A percentile compares a stretch with the other conserved stretches of the same genome.
These are phyloP conservation scores for Falco concolor DNA, from an alignment of 2,797 vertebrate species.

Conservation along the genomic window DNA sequence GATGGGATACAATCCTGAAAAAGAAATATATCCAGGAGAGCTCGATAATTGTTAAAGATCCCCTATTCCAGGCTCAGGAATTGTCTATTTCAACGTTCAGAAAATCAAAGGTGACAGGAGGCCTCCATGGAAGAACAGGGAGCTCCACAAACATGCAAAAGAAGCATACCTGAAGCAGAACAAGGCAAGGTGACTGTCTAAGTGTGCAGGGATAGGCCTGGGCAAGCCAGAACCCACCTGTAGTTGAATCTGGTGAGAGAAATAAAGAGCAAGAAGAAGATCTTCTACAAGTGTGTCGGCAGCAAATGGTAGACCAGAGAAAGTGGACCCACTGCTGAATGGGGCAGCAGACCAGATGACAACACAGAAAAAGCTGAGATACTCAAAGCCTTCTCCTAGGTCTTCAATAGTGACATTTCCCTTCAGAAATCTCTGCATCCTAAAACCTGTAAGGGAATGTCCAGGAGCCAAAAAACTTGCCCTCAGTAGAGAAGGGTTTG, in stretches of 20 bases:
- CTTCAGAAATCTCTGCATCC: not conserved
- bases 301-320: not conserved
- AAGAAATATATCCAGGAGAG: not conserved
- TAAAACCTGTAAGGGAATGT: not conserved
- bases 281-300: not conserved
- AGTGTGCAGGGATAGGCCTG: not conserved
- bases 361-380: not conserved
- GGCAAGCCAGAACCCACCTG: not conserved
- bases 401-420: not conserved
- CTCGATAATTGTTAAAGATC: not conserved
- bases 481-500: not conserved
- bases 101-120: not conserved
- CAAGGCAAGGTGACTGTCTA: not conserved
- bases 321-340: not conserved
- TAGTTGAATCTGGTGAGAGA: not conserved
- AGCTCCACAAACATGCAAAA: not conserved
- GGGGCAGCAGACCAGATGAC: not conserved
- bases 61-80: not conserved
- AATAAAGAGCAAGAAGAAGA: not conserved
- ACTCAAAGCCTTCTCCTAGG: not conserved
- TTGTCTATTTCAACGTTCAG: not conserved
- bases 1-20: not conserved
- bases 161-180: not conserved
- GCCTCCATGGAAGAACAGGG: not conserved
- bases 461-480: not conserved